Base-by-base conservation (phyloP, 2,888 invertebrate genomes). In the Brachyopa scutellaris region DNA sequence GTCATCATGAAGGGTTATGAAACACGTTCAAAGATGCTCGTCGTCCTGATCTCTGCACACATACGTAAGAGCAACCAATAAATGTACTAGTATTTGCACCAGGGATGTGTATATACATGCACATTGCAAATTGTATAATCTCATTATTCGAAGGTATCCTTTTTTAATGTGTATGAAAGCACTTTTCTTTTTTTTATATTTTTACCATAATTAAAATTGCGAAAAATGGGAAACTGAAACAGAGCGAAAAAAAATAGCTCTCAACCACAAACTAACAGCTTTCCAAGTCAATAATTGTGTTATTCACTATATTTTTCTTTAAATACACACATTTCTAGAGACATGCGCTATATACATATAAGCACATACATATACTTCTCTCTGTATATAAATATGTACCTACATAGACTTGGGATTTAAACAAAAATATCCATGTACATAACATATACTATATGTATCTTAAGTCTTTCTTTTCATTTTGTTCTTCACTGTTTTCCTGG, bases 231-330 rank as follows among this genome's bases (percentile, higher is more conserved):
- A 66, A 45, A 66, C 53, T 66, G 19, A 42, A 38, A 72, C 11
- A 57, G 36, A 36, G 19, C 21, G 23, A 53, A 42, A 36, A 62
- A 67, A 61, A 74, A 62, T 26, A 3, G 3, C 26, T 70, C 69
- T 70, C 64, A 51, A 51, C 74, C 69, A 67, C 79, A 62, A 79
- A 79, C 79, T 79, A 79, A 79, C 79, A 79, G 79, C 74, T 74
- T 69, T 74, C 51, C 80, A 69, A 74, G 80, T 74, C 80, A 80
- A 69, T 80, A 80, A 80, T 74, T 74, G 61, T 80, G 74, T 80
- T 80, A 80, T 80, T 80, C 74, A 70, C 64, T 51, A 70, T n/a
- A n/a, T 69, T 80, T 53, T 80, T 70, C 67, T 74, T 70, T 51
- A 70, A 69, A 80, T 74, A 80, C 53, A 80, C 80, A 80, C 69